phyloP scores from a whole-genome alignment of 2,888 invertebrate genomes.

The Macrophya annulata region DNA sequence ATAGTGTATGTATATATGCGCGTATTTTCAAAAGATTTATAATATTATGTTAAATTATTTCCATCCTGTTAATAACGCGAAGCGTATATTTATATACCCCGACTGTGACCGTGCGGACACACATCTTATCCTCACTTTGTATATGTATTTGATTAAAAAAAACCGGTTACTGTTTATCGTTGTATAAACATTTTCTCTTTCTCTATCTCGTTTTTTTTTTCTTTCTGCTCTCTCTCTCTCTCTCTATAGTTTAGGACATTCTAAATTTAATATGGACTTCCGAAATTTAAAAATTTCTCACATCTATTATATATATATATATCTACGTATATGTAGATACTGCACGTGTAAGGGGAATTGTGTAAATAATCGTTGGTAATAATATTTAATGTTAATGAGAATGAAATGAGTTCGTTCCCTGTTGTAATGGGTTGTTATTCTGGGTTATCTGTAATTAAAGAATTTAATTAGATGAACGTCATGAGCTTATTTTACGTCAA shows the following conservation, averaged over 20 bases:
- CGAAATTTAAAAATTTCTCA: not conserved
- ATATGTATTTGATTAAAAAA: not conserved
- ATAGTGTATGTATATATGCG: not conserved
- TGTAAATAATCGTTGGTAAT: not conserved
- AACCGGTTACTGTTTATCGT: constrained; percentile 20
- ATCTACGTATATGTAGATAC: not conserved
- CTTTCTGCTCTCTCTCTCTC: not conserved
- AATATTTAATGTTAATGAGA: not conserved
- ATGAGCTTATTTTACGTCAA: not conserved
- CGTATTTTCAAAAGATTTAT: not conserved
- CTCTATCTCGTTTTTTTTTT: not conserved
- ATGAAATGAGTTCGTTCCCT: not conserved
- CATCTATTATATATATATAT: not conserved
- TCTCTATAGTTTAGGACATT: not conserved
- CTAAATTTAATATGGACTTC: no score
- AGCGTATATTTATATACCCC: not conserved
- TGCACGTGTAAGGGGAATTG: not conserved
- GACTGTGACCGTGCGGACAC: not conserved
- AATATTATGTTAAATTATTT: constrained; percentile 1
- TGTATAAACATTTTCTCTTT: not conserved
- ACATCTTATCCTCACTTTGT: no score
- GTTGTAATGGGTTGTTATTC: not conserved
- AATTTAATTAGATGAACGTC: not conserved
- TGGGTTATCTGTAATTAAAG: not conserved
- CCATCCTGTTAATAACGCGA: not conserved